These are phyloP conservation scores for Hypsibius dujardini DNA, from an alignment of 1,140 invertebrate species.

Conservation along the genomic window DNA sequence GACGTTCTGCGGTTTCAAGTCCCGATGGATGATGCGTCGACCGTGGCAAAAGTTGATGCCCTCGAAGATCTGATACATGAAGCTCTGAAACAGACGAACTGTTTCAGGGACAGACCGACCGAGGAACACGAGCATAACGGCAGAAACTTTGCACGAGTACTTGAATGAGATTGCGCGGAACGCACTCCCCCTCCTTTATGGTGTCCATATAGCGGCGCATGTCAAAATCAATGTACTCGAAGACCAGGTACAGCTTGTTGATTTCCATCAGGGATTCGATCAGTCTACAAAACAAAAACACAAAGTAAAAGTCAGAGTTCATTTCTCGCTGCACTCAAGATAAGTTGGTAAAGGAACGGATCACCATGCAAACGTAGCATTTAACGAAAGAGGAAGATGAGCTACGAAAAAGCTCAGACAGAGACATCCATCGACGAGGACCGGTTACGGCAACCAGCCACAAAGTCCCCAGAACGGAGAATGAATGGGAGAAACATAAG, in stretches of 20 bases:
- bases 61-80: conserved; percentile 70
- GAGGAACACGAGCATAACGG: background rate
- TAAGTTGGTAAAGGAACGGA: no score
- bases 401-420: no score
- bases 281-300: conserved; percentile 39
- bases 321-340: no score
- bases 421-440: no score
- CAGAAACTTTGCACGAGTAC: conserved; percentile 31
- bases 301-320: no score
- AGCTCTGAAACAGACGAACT: conserved; percentile 36
- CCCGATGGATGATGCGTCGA: conserved; percentile 75
- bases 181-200: conserved; percentile 46
- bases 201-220: conserved; percentile 90
- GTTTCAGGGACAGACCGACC: background rate
- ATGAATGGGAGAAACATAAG: conserved; percentile 13
- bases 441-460: no score
- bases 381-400: no score
- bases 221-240: conserved; percentile 95
- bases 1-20: conserved; percentile 95
- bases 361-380: no score
- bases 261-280: conserved; percentile 82
- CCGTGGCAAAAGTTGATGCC: conserved; percentile 91
- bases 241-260: conserved; percentile 73
- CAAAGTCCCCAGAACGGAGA: no score
- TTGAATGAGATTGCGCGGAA: conserved; percentile 51